These are phyloP conservation scores for Pseudomyrmex pallidus DNA, from an alignment of 1,140 invertebrate species.

Conservation along the genomic window DNA sequence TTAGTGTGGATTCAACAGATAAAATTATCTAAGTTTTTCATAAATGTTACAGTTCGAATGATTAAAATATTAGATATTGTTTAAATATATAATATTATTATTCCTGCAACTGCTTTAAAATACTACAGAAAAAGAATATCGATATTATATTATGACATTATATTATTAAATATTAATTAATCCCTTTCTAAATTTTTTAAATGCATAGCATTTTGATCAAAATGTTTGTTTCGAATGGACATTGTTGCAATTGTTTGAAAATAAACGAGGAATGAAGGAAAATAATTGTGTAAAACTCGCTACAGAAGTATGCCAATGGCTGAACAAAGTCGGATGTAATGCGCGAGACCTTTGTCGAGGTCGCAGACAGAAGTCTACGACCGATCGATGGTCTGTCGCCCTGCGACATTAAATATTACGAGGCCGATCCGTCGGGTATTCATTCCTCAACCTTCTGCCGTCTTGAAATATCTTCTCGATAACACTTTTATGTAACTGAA, in stretches of 20 bases:
- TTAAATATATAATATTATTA: not conserved
- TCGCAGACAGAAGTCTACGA: constrained; percentile 33
- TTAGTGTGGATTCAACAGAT: not conserved
- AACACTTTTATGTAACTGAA: constrained; percentile 17
- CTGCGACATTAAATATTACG: constrained; percentile 49
- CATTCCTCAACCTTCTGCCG: not conserved
- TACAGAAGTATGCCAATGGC: constrained; percentile 1
- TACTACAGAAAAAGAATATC: not conserved
- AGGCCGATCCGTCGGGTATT: constrained; percentile 16
- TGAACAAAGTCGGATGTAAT: not conserved
- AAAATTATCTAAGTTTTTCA: not conserved
- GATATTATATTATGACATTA: not conserved
- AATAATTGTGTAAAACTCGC: not conserved
- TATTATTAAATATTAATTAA: not conserved
- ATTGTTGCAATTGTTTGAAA: not conserved
- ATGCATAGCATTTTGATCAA: not conserved
- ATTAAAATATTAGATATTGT: not conserved
- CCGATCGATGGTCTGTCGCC: constrained; percentile 54
- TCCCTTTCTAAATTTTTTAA: too few species aligned
- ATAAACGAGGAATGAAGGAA: not conserved
- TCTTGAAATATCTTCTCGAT: not conserved
- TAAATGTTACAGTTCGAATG: not conserved
- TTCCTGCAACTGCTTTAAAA: not conserved
- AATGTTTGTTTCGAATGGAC: not conserved
- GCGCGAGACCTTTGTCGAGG: constrained; percentile 26